A percentile compares a stretch with the other conserved stretches of the same genome.
phyloP scores from a whole-genome alignment of 2,888 invertebrate species.

The Macrosoma leucophasiata region DNA sequence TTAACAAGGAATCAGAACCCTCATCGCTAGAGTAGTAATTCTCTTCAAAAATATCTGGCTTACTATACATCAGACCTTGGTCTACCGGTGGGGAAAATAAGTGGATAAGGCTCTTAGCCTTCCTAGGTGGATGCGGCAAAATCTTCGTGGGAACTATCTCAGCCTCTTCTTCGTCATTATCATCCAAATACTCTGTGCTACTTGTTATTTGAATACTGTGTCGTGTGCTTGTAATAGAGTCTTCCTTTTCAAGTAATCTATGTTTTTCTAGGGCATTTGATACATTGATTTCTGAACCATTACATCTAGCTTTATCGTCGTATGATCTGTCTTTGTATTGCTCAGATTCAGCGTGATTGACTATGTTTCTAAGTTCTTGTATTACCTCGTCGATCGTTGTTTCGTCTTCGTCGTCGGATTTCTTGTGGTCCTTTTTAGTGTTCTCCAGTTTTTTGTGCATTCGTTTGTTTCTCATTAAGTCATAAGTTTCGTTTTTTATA shows the following conservation, averaged over 20 bases:
- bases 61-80: slow-evolving; percentile 71
- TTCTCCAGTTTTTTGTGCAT: slow-evolving; percentile 56
- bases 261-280: slow-evolving; percentile 50
- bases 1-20: slow-evolving; percentile 82
- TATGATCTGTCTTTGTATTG: slow-evolving; percentile 61
- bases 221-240: slow-evolving; percentile 71
- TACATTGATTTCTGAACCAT: slow-evolving; percentile 60
- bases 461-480: slow-evolving; percentile 62
- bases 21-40: slow-evolving; percentile 77
- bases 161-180: slow-evolving; percentile 72
- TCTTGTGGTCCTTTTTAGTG: slow-evolving; percentile 46
- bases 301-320: slow-evolving; percentile 53
- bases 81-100: slow-evolving; percentile 79
- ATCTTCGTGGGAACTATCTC: slow-evolving; percentile 87
- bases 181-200: slow-evolving; percentile 65
- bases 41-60: slow-evolving; percentile 74
- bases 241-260: slow-evolving; percentile 61
- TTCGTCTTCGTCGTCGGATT: slow-evolving; percentile 81
- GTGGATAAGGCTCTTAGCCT: slow-evolving; percentile 82
- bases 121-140: slow-evolving; percentile 87
- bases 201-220: slow-evolving; percentile 68
- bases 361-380: slow-evolving; percentile 88
- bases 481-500: slow-evolving; percentile 74
- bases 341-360: slow-evolving; percentile 88
- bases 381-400: slow-evolving; percentile 92